A percentile compares a stretch with the other conserved stretches of the same genome.
phyloP scores from a whole-genome alignment of 2,888 invertebrate species.

The Sphinx pinastri region DNA sequence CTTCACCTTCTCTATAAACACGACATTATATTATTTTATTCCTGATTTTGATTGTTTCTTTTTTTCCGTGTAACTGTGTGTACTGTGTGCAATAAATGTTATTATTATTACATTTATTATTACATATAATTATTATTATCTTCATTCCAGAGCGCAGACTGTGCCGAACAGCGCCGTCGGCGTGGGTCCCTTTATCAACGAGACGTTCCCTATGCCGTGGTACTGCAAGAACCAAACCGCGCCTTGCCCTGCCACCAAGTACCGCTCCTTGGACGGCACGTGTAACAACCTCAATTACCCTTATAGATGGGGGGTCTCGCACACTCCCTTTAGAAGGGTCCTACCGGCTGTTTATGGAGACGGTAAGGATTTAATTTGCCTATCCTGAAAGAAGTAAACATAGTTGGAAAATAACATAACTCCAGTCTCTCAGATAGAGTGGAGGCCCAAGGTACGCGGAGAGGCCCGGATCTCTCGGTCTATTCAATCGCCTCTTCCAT shows the following conservation, averaged over 20 bases:
- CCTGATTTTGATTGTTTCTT: too few species aligned
- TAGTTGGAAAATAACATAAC: too few species aligned
- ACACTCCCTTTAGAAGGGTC: slow-evolving; percentile 89
- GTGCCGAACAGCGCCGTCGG: slow-evolving; percentile 59
- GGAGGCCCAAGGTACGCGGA: too few species aligned
- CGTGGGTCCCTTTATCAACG: slow-evolving; percentile 61
- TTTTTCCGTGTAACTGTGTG: too few species aligned
- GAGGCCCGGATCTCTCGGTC: too few species aligned
- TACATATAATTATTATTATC: neutral
- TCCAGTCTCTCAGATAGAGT: too few species aligned
- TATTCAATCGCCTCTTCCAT: too few species aligned
- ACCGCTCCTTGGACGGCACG: slow-evolving; percentile 88
- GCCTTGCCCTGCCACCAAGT: slow-evolving; percentile 79
- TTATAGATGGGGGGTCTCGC: slow-evolving; percentile 87
- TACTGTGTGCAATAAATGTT: too few species aligned
- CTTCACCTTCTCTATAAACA: too few species aligned
- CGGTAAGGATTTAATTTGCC: slow-evolving; percentile 73
- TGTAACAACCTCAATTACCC: slow-evolving; percentile 90
- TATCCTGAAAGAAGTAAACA: too few species aligned
- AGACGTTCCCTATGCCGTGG: slow-evolving; percentile 57
- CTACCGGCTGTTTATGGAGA: slow-evolving; percentile 90
- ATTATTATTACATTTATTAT: too few species aligned
- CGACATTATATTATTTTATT: too few species aligned
- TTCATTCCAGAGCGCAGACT: neutral
- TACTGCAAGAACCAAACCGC: slow-evolving; percentile 58